Evolutionary conservation across 1,140 invertebrate genomes (phyloP).

Genomic region (Augochlora pura): DNA sequence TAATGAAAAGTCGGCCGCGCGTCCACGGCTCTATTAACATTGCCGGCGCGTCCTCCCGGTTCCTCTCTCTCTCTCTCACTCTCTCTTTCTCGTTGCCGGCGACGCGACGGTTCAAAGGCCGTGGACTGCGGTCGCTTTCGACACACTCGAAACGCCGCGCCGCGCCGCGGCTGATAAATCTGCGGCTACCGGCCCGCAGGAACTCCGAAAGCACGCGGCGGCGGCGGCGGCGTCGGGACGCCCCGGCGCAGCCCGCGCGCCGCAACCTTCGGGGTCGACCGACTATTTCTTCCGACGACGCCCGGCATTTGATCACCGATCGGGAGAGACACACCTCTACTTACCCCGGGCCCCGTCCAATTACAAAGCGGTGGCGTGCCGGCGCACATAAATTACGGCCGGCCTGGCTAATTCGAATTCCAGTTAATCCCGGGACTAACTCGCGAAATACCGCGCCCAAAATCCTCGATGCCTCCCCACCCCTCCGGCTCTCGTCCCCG

Average conservation of each 20-base stretch:
- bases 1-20: slow-evolving; percentile 19
- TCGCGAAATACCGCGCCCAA: no score
- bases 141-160: slow-evolving; percentile 27
- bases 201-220: slow-evolving; percentile 31
- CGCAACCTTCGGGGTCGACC: background rate
- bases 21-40: slow-evolving; percentile 30
- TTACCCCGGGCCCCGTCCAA: slow-evolving; percentile 28
- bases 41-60: background rate
- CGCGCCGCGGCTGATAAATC: slow-evolving; percentile 39
- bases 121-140: slow-evolving; percentile 37
- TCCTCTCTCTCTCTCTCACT: no score
- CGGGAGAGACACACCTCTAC: slow-evolving; percentile 36
- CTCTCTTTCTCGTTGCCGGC: no score
- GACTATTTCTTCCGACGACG: slow-evolving; percentile 37
- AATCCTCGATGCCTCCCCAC: no score
- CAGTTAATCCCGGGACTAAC: background rate
- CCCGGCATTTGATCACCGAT: slow-evolving; percentile 43
- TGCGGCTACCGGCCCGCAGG: slow-evolving; percentile 12
- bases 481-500: no score
- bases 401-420: slow-evolving; percentile 15
- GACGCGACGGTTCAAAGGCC: slow-evolving; percentile 21
- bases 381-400: slow-evolving; percentile 30
- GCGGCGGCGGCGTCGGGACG: slow-evolving; percentile 31
- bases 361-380: slow-evolving; percentile 31
- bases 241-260: slow-evolving; percentile 13